Conservation (phyloP, 2,113 vertebrate genomes). For the Leucoraja erinaceus region DNA sequence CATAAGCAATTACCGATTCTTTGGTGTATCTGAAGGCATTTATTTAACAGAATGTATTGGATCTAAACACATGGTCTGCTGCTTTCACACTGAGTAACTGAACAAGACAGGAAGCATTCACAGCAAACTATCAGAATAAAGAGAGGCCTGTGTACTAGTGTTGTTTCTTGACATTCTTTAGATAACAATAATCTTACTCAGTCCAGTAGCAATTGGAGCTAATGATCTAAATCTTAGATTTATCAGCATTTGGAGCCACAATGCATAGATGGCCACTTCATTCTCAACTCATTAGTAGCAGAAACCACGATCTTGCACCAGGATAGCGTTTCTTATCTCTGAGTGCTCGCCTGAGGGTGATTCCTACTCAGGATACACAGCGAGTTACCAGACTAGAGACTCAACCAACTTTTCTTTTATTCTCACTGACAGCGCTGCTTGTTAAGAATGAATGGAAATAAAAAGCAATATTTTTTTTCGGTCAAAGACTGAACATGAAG, state of each 20-base stretch:
- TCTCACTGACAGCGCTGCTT: not conserved
- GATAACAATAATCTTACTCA: not conserved
- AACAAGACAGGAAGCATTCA: not conserved
- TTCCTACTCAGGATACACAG: not conserved
- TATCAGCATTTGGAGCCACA: not conserved
- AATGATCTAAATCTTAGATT: not conserved
- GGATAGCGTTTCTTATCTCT: not conserved
- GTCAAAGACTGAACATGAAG: not conserved
- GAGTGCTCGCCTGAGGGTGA: not conserved
- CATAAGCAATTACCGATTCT: not conserved
- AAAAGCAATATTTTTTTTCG: not conserved
- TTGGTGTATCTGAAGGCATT: not conserved
- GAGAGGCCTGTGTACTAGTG: not conserved
- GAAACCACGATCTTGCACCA: not conserved
- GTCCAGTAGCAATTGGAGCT: not conserved
- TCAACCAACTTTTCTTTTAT: not conserved
- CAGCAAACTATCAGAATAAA: not conserved
- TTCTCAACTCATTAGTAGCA: not conserved
- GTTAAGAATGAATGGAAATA: not conserved
- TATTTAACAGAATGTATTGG: not conserved
- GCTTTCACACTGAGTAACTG: not conserved
- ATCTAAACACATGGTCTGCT: not conserved
- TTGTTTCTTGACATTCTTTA: not conserved
- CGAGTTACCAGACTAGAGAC: not conserved
- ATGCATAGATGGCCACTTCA: not conserved